Conservation (phyloP, 2,797 vertebrate genomes). For the Muraenolepis orangiensis region DNA sequence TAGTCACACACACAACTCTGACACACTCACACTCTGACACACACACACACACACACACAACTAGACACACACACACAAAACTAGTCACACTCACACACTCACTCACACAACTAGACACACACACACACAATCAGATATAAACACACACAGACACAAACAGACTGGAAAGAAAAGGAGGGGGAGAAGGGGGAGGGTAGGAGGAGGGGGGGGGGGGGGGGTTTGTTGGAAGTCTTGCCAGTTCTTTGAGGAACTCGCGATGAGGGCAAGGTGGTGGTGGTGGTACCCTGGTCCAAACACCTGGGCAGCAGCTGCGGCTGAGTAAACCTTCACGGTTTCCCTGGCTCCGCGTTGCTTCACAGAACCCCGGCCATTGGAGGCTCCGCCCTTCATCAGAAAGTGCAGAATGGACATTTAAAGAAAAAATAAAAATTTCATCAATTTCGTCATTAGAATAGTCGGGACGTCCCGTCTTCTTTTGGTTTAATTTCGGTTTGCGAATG, state of each 20-base stretch:
- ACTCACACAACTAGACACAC: neutral
- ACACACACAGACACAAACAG: slow-evolving; percentile 17
- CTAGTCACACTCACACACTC: neutral
- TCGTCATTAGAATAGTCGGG: too few relatives aligned
- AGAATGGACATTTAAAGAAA: too few relatives aligned
- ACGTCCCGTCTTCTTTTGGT: too few relatives aligned
- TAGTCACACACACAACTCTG: too few relatives aligned
- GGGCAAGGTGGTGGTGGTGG: slow-evolving; percentile 66
- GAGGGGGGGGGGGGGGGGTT: slow-evolving; percentile 17
- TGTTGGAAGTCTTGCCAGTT: slow-evolving; percentile 70
- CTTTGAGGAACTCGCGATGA: slow-evolving; percentile 64
- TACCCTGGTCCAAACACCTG: slow-evolving; percentile 68
- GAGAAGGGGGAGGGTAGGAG: slow-evolving; percentile 5
- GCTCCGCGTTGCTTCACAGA: neutral
- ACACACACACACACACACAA: too few relatives aligned
- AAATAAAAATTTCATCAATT: too few relatives aligned
- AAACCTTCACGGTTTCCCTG: slow-evolving; percentile 29
- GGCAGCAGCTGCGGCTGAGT: slow-evolving; percentile 52
- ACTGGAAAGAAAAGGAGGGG: slow-evolving; percentile 50
- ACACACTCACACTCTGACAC: too few relatives aligned
- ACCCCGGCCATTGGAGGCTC: too few relatives aligned
- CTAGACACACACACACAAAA: neutral
- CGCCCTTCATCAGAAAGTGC: too few relatives aligned
- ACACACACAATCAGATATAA: neutral
- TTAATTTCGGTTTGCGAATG: too few relatives aligned